phyloP scores from a whole-genome alignment of 2,888 invertebrate species.

The Limnephilus rhombicus region DNA sequence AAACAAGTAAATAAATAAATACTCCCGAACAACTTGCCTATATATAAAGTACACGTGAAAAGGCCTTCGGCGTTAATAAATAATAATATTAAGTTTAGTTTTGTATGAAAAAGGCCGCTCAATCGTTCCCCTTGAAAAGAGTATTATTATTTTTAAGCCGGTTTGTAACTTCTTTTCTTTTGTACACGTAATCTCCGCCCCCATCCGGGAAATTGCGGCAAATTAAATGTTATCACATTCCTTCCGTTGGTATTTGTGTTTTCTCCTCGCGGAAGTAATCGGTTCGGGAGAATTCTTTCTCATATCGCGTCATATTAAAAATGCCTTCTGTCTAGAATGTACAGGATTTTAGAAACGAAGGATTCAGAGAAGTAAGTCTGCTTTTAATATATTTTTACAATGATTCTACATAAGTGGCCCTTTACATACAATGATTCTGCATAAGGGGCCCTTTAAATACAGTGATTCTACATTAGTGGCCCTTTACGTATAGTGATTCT shows the following conservation, averaged over 20 bases:
- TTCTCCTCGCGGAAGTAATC: background rate
- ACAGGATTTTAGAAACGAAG: background rate
- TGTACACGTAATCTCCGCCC: background rate
- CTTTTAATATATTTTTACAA: too few relatives aligned
- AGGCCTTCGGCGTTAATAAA: too few relatives aligned
- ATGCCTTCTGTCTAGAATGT: constrained; percentile 14
- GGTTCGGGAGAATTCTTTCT: background rate
- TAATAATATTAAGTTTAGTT: too few relatives aligned
- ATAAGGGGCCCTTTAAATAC: too few relatives aligned
- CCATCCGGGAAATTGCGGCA: background rate
- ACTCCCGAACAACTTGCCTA: too few relatives aligned
- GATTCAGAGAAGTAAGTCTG: background rate
- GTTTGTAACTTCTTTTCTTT: background rate
- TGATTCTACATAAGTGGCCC: too few relatives aligned
- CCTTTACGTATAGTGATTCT: too few relatives aligned
- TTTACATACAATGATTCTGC: too few relatives aligned
- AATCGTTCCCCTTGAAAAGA: background rate
- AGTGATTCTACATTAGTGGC: too few relatives aligned
- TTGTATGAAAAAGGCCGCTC: too few relatives aligned
- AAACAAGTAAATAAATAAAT: too few relatives aligned
- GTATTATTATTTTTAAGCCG: background rate
- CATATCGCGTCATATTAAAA: constrained; percentile 40
- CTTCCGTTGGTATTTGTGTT: background rate
- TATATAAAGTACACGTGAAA: too few relatives aligned
- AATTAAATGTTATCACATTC: constrained; percentile 27